Percentiles rank a stretch among this genome's conserved stretches.
phyloP scores from a whole-genome alignment of 2,797 vertebrate genomes.

The Centroberyx gerrardi region DNA sequence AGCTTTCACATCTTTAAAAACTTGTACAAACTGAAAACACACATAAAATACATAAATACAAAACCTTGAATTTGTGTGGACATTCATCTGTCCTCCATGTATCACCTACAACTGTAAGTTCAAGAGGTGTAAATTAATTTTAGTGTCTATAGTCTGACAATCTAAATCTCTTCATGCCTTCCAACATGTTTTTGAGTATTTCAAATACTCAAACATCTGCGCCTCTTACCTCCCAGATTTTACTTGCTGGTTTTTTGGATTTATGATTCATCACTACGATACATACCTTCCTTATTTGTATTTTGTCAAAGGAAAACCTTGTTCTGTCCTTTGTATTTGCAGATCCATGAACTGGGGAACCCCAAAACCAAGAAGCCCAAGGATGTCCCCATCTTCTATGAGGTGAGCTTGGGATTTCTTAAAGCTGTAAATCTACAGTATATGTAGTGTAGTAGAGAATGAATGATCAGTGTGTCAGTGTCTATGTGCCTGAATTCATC shows the following conservation, averaged over 20 bases:
- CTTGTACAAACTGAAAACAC: too few relatives aligned
- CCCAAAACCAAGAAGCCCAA: slow-evolving; percentile 79
- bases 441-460: neutral
- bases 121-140: too few relatives aligned
- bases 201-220: too few relatives aligned
- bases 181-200: too few relatives aligned
- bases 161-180: too few relatives aligned
- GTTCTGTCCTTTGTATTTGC: neutral
- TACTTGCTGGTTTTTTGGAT: neutral
- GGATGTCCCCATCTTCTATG: slow-evolving; percentile 68
- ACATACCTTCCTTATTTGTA: too few relatives aligned
- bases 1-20: too few relatives aligned
- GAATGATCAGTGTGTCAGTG: neutral
- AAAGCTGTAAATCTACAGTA: neutral
- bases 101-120: too few relatives aligned
- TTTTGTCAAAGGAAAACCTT: neutral
- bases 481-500: neutral
- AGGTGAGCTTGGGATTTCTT: slow-evolving; percentile 70
- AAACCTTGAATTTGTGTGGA: too few relatives aligned
- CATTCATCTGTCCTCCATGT: too few relatives aligned
- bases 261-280: neutral
- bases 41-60: too few relatives aligned
- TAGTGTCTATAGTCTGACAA: too few relatives aligned
- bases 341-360: slow-evolving; percentile 84
- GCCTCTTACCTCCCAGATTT: neutral